These are phyloP conservation scores for Mechanitis messenoides DNA, from an alignment of 2,888 invertebrate genomes.

Conservation along the genomic window DNA sequence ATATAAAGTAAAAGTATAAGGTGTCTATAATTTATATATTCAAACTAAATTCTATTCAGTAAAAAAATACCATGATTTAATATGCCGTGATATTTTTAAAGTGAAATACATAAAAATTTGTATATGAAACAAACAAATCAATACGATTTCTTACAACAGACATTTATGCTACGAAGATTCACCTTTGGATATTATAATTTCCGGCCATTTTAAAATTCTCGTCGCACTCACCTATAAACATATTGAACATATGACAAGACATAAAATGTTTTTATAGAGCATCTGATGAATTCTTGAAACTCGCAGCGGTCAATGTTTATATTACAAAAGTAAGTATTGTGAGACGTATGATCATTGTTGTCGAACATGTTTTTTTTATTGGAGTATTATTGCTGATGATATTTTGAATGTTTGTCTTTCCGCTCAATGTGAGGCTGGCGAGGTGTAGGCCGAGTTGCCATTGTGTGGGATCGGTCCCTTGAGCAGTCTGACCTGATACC, in stretches of 20 bases:
- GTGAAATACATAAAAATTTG: no score
- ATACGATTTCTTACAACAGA: no score
- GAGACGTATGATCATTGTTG: constrained; percentile 56
- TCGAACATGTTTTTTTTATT: constrained; percentile 42
- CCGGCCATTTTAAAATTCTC: neutral
- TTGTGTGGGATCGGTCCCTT: constrained; percentile 58
- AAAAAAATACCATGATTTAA: no score
- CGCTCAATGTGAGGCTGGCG: constrained; percentile 67
- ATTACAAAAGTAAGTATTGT: constrained; percentile 60
- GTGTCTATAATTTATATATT: no score
- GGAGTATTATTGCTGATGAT: constrained; percentile 60
- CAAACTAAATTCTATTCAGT: no score
- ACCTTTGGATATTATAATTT: neutral
- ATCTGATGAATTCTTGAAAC: constrained; percentile 42
- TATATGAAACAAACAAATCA: no score
- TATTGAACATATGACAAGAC: constrained; percentile 1
- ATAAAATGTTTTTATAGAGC: constrained; percentile 42
- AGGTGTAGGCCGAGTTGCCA: constrained; percentile 58
- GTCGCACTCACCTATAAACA: neutral
- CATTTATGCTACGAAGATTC: neutral
- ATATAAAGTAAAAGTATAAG: no score
- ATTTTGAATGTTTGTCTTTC: constrained; percentile 73
- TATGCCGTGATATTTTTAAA: no score
- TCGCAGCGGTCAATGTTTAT: constrained; percentile 54
- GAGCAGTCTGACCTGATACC: constrained; percentile 55